Conservation (phyloP, 2,113 vertebrate species). For the Motacilla alba region DNA sequence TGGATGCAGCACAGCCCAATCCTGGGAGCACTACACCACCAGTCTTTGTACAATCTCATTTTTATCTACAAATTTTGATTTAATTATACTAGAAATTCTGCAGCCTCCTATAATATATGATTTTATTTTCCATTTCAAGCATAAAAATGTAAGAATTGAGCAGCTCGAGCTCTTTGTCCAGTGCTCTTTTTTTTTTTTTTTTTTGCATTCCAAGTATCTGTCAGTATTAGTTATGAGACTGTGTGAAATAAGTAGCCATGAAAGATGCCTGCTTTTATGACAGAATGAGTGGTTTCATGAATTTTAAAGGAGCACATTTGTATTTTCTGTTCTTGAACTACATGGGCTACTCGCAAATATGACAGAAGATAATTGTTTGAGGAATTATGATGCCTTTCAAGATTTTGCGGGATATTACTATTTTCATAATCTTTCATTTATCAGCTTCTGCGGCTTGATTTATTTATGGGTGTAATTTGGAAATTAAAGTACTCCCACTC, state of each 20-base stretch:
- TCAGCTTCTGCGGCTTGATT: slow-evolving; percentile 23
- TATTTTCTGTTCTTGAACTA: slow-evolving; percentile 53
- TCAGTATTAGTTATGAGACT: slow-evolving; percentile 64
- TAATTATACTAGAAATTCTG: slow-evolving; percentile 67
- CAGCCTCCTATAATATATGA: slow-evolving; percentile 1
- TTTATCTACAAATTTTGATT: slow-evolving; percentile 76
- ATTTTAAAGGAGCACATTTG: slow-evolving; percentile 58
- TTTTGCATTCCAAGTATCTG: slow-evolving; percentile 54
- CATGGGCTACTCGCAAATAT: slow-evolving; percentile 48
- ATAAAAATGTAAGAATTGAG: slow-evolving; percentile 52
- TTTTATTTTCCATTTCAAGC: slow-evolving; percentile 37
- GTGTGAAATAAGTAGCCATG: slow-evolving; percentile 61
- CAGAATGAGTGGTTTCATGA: slow-evolving; percentile 52
- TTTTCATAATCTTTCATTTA: slow-evolving; percentile 62
- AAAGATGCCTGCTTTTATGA: slow-evolving; percentile 58
- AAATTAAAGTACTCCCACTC: slow-evolving; percentile 37
- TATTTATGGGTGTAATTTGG: slow-evolving; percentile 57
- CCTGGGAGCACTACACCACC: slow-evolving; percentile 50
- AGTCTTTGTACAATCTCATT: slow-evolving; percentile 70
- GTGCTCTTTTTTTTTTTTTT: not conserved
- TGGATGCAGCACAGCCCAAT: slow-evolving; percentile 78
- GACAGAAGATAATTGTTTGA: slow-evolving; percentile 60
- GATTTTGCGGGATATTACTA: slow-evolving; percentile 50
- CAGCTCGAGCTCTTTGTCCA: slow-evolving; percentile 42
- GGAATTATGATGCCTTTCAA: slow-evolving; percentile 60